Evolutionary conservation across 2,888 invertebrate genomes (phyloP), one percentile per base, ranked within the genome.

Genomic region (Yponomeuta malinellus): DNA sequence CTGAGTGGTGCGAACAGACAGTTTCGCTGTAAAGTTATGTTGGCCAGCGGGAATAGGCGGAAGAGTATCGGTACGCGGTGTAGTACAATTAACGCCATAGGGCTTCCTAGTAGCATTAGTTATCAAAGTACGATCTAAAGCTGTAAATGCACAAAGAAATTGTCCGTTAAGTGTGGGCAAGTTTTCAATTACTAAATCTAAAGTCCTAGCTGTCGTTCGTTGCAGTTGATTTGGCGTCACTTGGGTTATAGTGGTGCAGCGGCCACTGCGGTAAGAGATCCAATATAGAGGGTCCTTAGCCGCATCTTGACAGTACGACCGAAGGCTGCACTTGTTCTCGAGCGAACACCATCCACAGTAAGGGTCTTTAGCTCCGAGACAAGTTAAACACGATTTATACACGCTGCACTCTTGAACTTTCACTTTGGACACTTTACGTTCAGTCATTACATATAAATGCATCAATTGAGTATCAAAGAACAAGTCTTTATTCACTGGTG

Each of bases 311-410:
- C 99, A 99, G 83, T 97, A 97, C 71, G 97, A 96, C 74, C 97
- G 94, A 72, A 98, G 93, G 79, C 97, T 98, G 89, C 99, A 99
- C 94, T 97, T 98, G 90, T 98, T 98, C 90, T 98, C 98, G 77
- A 98, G 91, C 63, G 98, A 97, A 93, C 98, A 98, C 98, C 98
- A 98, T 73, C 98, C 98, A 88, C 98, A 99, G 86, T 98, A 98
- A 0, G 98, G 98, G 93, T 98, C 98, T 86, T 97, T 96, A 75
- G 97, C 98, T 79, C 97, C 97, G 75, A 98, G 94, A 88, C 98
- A 98, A 80, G 97, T 97, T 88, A 96, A 95, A 87, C 98, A 98
- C 72, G 97, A 97, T 85, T 95, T 95, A 89, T 97, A 98, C 72
- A 97, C 96, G 79, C 96, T 95, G 90, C 98, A 98, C 89, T 98